phyloP scores from a whole-genome alignment of 2,113 vertebrate species.

The rabbit (Oryctolagus cuniculus) region mOryCun1.1 NC_091436.1:131851501-131852000 shows the following conservation, averaged over 20 bases:
- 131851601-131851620: not conserved
- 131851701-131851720: constrained; percentile 19
- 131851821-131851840: constrained; percentile 14
- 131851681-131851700: not conserved
- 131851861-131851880: constrained; percentile 37
- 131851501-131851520: not conserved
- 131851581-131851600: not conserved
- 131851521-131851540: not conserved
- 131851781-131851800: not conserved
- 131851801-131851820: not conserved
- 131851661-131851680: not conserved
- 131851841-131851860: not conserved
- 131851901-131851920: constrained; percentile 11
- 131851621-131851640: not conserved
- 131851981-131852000: not conserved
- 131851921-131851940: constrained; percentile 10
- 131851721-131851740: not conserved
- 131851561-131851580: not conserved
- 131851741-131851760: constrained; percentile 10
- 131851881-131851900: constrained; percentile 24
- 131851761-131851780: constrained; percentile 9
- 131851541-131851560: not conserved
- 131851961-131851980: not conserved
- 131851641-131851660: not conserved
- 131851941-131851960: not conserved